These are phyloP conservation scores for Apteryx mantelli DNA, from an alignment of 2,113 vertebrate genomes.

Conservation along the genomic window DNA sequence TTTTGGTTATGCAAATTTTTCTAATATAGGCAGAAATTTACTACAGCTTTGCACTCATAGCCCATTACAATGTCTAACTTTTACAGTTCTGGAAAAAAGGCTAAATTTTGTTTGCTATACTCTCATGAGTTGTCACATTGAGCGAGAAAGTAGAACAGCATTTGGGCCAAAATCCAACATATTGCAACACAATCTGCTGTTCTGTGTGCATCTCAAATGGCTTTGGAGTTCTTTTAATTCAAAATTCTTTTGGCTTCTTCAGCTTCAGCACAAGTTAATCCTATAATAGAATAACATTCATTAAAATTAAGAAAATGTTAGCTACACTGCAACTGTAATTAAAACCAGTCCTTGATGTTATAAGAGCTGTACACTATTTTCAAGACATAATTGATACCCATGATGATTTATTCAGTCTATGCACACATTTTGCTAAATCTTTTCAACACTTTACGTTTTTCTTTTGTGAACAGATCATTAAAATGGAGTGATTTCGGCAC, in stretches of 20 bases:
- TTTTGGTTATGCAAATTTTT: background rate
- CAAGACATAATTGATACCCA: background rate
- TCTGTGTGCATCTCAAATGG: background rate
- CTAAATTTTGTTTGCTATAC: background rate
- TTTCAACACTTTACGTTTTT: conserved; percentile 31
- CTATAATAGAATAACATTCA: background rate
- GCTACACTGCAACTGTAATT: background rate
- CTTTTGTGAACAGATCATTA: background rate
- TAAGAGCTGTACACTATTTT: background rate
- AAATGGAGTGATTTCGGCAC: background rate
- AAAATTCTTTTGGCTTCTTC: background rate
- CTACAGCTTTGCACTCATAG: background rate
- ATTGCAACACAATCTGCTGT: background rate
- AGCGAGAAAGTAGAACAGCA: background rate
- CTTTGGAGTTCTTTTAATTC: background rate
- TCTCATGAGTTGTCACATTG: background rate
- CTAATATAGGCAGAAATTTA: background rate
- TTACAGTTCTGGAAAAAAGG: background rate
- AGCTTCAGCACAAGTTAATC: background rate
- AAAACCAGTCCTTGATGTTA: background rate
- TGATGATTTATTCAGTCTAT: background rate
- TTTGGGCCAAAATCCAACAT: background rate
- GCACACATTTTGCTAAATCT: conserved; percentile 9
- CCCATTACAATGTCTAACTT: background rate
- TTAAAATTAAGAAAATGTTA: conserved; percentile 42